These are phyloP conservation scores for Poecilia gillii DNA, from an alignment of 2,797 vertebrate species.

Conservation along the genomic window DNA sequence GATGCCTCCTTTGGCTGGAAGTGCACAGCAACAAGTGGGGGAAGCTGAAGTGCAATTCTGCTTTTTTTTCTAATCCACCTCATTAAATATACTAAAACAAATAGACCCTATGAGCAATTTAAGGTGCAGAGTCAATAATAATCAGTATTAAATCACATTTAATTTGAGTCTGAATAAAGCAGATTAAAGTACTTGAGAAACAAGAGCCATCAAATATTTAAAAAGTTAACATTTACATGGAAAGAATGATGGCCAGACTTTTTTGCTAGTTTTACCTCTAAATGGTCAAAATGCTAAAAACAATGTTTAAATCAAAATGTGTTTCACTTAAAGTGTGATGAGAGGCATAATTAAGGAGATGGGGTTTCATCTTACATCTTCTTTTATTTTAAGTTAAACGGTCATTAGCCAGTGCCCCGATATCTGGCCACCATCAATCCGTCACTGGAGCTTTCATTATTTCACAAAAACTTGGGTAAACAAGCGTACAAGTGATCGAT, in stretches of 20 bases:
- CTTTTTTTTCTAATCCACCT: background rate
- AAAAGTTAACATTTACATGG: background rate
- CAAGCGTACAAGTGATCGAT: slow-evolving; percentile 54
- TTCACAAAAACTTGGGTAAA: slow-evolving; percentile 49
- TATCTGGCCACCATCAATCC: slow-evolving; percentile 5
- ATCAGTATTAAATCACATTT: background rate
- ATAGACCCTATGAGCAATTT: background rate
- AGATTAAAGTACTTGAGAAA: background rate
- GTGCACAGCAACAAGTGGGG: background rate
- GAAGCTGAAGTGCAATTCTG: background rate
- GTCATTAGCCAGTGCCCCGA: slow-evolving; percentile 2
- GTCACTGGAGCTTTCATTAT: slow-evolving; percentile 29
- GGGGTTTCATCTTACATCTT: background rate
- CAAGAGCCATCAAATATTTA: background rate
- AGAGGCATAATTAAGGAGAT: background rate
- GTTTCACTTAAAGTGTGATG: background rate
- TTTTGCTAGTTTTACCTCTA: background rate
- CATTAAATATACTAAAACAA: background rate
- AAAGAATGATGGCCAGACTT: background rate
- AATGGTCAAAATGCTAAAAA: background rate
- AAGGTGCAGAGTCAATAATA: background rate
- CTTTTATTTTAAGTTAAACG: slow-evolving; percentile 5
- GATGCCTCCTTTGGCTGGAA: background rate
- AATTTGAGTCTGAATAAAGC: background rate
- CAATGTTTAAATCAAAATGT: background rate